Conservation (phyloP, 2,888 invertebrate genomes). For the Epistrophe eligans region DNA sequence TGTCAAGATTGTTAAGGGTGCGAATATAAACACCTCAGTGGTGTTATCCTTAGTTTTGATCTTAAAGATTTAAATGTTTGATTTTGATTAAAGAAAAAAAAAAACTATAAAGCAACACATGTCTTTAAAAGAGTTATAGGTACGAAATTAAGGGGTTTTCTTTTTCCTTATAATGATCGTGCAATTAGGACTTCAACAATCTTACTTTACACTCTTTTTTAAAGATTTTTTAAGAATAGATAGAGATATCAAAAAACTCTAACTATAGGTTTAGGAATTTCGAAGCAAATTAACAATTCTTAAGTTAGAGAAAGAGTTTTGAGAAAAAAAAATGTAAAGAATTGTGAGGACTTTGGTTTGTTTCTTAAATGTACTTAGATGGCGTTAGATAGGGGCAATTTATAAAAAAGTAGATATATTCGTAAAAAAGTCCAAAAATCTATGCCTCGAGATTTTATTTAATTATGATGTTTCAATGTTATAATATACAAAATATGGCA, state of each 20-base stretch:
- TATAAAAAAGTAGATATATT: not conserved
- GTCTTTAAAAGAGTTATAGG: slow-evolving; percentile 27
- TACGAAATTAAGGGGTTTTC: slow-evolving; percentile 6
- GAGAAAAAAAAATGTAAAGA: not conserved
- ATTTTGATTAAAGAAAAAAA: slow-evolving; percentile 25
- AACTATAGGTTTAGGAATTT: not conserved
- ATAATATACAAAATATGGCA: too few species aligned
- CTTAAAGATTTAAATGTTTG: slow-evolving; percentile 41
- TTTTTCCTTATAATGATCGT: slow-evolving; percentile 9
- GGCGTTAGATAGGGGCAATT: not conserved
- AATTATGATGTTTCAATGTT: too few species aligned
- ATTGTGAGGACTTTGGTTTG: not conserved
- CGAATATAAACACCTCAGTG: slow-evolving; percentile 39
- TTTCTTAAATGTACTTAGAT: not conserved
- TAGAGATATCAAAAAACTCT: not conserved
- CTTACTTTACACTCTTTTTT: not conserved
- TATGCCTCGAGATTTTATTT: too few species aligned
- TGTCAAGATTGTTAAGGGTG: not conserved
- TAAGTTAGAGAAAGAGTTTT: not conserved
- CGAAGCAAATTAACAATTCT: not conserved
- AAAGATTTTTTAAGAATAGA: slow-evolving; percentile 5
- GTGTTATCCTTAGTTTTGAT: slow-evolving; percentile 37
- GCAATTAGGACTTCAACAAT: slow-evolving; percentile 24
- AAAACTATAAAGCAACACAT: slow-evolving; percentile 22
- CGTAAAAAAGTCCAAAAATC: too few species aligned